Conservation (phyloP, 1,140 invertebrate genomes). For the Rhagoletis pomonella region DNA sequence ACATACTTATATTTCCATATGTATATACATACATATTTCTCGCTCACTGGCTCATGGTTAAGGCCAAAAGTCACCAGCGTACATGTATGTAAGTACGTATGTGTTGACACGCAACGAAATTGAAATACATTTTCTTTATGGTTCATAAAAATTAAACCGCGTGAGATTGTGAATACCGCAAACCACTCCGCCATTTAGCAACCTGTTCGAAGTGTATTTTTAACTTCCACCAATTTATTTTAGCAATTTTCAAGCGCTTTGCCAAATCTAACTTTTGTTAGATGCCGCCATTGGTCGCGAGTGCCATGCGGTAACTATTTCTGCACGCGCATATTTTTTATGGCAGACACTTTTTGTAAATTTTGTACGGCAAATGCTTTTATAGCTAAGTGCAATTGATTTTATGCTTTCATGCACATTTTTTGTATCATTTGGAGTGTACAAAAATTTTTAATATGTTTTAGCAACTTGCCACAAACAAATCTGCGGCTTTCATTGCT, state of each 20-base stretch:
- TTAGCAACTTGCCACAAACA: constrained; percentile 43
- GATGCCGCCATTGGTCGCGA: neutral
- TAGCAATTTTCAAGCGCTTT: neutral
- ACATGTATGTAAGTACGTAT: neutral
- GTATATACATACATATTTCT: too few relatives aligned
- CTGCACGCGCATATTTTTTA: neutral
- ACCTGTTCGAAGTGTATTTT: neutral
- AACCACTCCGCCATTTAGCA: neutral
- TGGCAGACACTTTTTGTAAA: too few relatives aligned
- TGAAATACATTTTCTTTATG: constrained; percentile 26
- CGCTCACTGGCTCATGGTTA: neutral
- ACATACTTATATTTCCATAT: too few relatives aligned
- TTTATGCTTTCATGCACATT: neutral
- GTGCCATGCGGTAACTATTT: neutral
- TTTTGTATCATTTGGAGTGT: neutral
- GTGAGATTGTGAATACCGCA: neutral
- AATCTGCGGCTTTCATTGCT: constrained; percentile 10
- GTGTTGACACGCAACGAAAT: constrained; percentile 16
- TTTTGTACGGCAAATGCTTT: too few relatives aligned
- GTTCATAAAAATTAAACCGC: neutral
- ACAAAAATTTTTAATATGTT: neutral
- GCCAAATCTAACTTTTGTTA: neutral
- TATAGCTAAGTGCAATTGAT: neutral
- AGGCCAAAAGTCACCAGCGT: constrained; percentile 1
- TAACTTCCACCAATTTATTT: neutral